Conservation (phyloP, 2,797 vertebrate genomes). For the Acipenser transmontanus region DNA sequence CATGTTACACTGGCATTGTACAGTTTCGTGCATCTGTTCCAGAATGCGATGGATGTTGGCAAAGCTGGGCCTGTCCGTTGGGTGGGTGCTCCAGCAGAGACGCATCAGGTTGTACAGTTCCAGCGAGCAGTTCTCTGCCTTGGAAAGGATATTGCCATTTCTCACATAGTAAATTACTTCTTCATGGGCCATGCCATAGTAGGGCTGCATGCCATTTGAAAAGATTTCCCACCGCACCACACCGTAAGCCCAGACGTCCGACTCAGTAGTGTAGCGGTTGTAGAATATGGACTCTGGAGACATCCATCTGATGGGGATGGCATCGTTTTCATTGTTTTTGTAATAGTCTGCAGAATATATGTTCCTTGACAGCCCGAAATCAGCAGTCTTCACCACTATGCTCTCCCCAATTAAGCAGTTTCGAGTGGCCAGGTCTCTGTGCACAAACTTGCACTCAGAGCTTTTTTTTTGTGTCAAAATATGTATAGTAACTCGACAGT, state of each 20-base stretch:
- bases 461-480: constrained; percentile 27
- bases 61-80: constrained; percentile 82
- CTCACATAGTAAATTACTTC: constrained; percentile 96
- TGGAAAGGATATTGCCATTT: constrained; percentile 84
- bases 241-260: constrained; percentile 93
- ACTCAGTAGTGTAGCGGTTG: constrained; percentile 94
- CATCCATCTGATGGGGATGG: constrained; percentile 98
- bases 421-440: constrained; percentile 90
- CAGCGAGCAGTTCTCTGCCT: constrained; percentile 82
- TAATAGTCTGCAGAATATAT: constrained; percentile 98
- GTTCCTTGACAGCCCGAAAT: constrained; percentile 93
- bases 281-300: constrained; percentile 97
- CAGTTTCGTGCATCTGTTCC: constrained; percentile 78
- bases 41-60: constrained; percentile 86
- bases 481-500: too few species aligned
- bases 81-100: constrained; percentile 87
- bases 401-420: constrained; percentile 91
- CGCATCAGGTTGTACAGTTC: constrained; percentile 96
- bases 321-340: constrained; percentile 92
- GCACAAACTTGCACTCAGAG: constrained; percentile 93
- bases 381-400: constrained; percentile 93
- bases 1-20: constrained; percentile 19
- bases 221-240: constrained; percentile 97
- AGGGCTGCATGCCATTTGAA: constrained; percentile 93
- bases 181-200: constrained; percentile 95